phyloP scores from a whole-genome alignment of 2,888 invertebrate genomes.

The Agrilus biguttatus region DNA sequence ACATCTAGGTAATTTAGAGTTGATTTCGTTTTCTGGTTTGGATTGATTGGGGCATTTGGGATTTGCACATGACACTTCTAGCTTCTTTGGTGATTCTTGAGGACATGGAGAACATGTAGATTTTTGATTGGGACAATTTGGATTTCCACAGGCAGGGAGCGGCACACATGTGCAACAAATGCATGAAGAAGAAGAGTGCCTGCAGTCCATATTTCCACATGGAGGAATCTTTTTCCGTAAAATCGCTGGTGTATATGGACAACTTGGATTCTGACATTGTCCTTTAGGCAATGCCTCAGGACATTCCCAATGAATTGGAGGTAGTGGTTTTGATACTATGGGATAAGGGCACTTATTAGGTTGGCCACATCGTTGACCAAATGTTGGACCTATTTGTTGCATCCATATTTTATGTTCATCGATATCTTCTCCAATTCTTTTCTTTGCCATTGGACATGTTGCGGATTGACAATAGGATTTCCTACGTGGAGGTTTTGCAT shows the following conservation, averaged over 20 bases:
- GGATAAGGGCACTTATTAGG: conserved; percentile 20
- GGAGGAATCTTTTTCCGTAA: conserved; percentile 16
- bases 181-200: conserved; percentile 17
- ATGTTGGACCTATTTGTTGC: conserved; percentile 10
- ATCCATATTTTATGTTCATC: conserved; percentile 17
- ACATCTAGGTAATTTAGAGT: not conserved
- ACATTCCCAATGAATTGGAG: conserved; percentile 31
- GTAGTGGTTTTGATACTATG: conserved; percentile 19
- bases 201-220: conserved; percentile 9
- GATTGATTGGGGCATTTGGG: not conserved
- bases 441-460: conserved; percentile 24
- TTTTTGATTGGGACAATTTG: conserved; percentile 10
- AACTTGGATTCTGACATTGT: conserved; percentile 25
- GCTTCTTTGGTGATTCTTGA: not conserved
- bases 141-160: conserved; percentile 16
- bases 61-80: conserved; percentile 1
- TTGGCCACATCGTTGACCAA: conserved; percentile 16
- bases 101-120: not conserved
- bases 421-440: conserved; percentile 19
- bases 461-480: conserved; percentile 22
- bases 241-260: conserved; percentile 19
- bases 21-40: not conserved
- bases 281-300: conserved; percentile 29
- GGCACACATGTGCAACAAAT: conserved; percentile 22
- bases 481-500: conserved; percentile 2